Percentiles rank a stretch among this genome's conserved stretches.
Conservation (phyloP, 1,140 invertebrate genomes). For the Pygmarrhopalites habei region DNA sequence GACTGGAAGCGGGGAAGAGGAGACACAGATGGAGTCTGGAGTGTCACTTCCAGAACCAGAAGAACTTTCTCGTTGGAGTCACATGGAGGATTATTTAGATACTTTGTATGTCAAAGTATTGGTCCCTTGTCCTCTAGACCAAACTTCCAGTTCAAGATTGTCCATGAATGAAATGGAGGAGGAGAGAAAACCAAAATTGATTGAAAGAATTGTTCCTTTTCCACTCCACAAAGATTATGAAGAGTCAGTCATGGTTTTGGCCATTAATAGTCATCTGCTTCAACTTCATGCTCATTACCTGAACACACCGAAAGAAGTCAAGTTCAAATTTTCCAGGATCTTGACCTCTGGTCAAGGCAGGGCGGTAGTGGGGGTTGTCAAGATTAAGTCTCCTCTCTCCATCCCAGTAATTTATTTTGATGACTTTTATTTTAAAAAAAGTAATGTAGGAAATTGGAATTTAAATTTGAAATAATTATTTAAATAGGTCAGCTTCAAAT, state of each 20-base stretch:
- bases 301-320: not conserved
- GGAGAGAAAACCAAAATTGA: too few relatives aligned
- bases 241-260: not conserved
- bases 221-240: not conserved
- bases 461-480: not conserved
- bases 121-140: too few relatives aligned
- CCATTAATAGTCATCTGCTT: not conserved
- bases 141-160: too few relatives aligned
- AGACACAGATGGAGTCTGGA: too few relatives aligned
- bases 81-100: too few relatives aligned
- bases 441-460: not conserved
- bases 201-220: not conserved
- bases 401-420: conserved; percentile 5
- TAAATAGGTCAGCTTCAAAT: conserved; percentile 1
- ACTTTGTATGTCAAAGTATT: too few relatives aligned
- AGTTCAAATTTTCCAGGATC: not conserved
- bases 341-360: not conserved
- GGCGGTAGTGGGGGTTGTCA: not conserved
- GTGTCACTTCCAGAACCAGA: too few relatives aligned
- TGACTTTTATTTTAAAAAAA: not conserved
- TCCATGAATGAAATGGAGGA: too few relatives aligned
- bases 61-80: too few relatives aligned
- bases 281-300: not conserved
- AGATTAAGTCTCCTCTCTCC: not conserved
- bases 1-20: too few relatives aligned